These are phyloP conservation scores for Sthenelais limicola DNA, from an alignment of 2,888 invertebrate species.

Conservation along the genomic window DNA sequence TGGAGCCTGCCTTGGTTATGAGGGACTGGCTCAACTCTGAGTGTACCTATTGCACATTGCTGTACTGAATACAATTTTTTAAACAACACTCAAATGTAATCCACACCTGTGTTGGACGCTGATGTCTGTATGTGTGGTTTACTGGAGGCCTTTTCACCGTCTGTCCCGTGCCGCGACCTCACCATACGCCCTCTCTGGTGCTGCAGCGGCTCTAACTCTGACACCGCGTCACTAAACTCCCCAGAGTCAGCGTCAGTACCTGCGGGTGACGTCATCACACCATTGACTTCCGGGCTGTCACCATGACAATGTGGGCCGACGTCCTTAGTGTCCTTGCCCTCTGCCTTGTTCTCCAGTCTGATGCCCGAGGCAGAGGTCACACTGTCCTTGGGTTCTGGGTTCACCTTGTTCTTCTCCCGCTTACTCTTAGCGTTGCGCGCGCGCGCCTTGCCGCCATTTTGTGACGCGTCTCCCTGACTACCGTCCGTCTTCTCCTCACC, in stretches of 20 bases:
- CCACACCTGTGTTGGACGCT: too few relatives aligned
- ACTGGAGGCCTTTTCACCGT: neutral
- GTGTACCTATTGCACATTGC: too few relatives aligned
- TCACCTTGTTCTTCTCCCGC: slow-evolving; percentile 34
- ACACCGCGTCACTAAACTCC: slow-evolving; percentile 58
- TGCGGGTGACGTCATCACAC: slow-evolving; percentile 36
- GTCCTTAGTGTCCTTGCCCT: slow-evolving; percentile 19
- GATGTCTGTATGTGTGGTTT: too few relatives aligned
- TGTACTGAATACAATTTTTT: too few relatives aligned
- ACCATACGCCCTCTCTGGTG: too few relatives aligned
- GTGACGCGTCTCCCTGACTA: neutral
- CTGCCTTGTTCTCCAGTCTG: slow-evolving; percentile 13
- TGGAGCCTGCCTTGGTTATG: too few relatives aligned
- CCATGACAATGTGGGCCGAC: neutral
- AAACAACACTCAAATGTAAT: too few relatives aligned
- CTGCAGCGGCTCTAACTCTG: slow-evolving; percentile 51
- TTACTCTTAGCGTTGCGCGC: slow-evolving; percentile 7
- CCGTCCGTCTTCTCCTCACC: slow-evolving; percentile 52
- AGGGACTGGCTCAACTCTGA: too few relatives aligned
- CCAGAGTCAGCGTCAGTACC: slow-evolving; percentile 42
- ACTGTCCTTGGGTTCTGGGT: slow-evolving; percentile 29
- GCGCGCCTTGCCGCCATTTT: slow-evolving; percentile 4
- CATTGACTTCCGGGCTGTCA: neutral
- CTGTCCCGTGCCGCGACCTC: slow-evolving; percentile 25
- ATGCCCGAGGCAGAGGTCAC: slow-evolving; percentile 23